Conservation (phyloP, 2,113 vertebrate genomes). For the Caranx melampygus region DNA sequence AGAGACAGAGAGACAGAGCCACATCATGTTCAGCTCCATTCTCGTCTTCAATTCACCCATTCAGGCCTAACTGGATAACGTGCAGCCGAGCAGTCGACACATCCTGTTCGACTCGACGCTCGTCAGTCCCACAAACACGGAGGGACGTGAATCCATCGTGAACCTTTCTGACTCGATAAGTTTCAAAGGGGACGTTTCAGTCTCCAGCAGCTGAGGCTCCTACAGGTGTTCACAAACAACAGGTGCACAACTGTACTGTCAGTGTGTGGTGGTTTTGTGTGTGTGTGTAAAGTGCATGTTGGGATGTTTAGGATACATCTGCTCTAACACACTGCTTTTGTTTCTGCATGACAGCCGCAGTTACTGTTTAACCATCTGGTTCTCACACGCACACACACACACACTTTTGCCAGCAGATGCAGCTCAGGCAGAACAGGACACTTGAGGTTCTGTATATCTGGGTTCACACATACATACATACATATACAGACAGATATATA, state of each 20-base stretch:
- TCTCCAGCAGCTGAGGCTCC: too few species aligned
- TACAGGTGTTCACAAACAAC: slow-evolving; percentile 34
- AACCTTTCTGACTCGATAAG: too few species aligned
- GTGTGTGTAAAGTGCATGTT: neutral
- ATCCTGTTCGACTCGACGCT: neutral
- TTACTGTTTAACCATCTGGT: slow-evolving; percentile 33
- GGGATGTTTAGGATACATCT: slow-evolving; percentile 9
- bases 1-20: neutral
- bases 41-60: slow-evolving; percentile 23
- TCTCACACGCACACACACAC: neutral
- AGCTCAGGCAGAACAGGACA: neutral
- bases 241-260: slow-evolving; percentile 13
- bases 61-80: slow-evolving; percentile 20
- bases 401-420: neutral
- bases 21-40: neutral
- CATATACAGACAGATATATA: too few species aligned
- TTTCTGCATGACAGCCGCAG: slow-evolving; percentile 12
- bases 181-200: too few species aligned
- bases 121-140: neutral
- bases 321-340: slow-evolving; percentile 5
- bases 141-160: neutral
- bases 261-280: slow-evolving; percentile 1
- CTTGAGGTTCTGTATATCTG: too few species aligned
- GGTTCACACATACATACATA: neutral
- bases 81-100: neutral